phyloP scores from a whole-genome alignment of 1,140 invertebrate species.

The Drosophila setifemur region DNA sequence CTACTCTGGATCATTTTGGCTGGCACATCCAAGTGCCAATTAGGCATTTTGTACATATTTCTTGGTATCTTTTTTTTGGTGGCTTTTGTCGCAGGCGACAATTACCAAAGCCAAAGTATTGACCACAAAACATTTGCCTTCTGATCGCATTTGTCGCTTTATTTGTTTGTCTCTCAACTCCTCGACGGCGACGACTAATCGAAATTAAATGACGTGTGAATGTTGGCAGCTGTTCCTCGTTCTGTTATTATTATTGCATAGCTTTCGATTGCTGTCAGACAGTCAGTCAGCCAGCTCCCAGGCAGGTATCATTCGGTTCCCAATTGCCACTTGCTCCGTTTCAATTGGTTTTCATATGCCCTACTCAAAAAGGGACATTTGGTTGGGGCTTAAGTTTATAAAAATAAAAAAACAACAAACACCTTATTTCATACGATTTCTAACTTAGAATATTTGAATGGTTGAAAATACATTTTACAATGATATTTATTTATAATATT shows the following conservation, averaged over 20 bases:
- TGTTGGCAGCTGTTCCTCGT: slow-evolving; percentile 62
- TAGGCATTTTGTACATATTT: slow-evolving; percentile 69
- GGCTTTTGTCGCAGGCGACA: slow-evolving; percentile 44
- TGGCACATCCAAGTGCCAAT: slow-evolving; percentile 59
- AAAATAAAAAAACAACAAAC: too few relatives aligned
- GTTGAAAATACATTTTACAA: neutral
- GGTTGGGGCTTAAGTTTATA: too few relatives aligned
- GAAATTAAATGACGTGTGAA: slow-evolving; percentile 81
- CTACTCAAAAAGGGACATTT: neutral
- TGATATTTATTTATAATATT: neutral
- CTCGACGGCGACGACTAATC: slow-evolving; percentile 50
- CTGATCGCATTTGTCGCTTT: slow-evolving; percentile 42
- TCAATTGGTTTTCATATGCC: slow-evolving; percentile 40
- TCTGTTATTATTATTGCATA: slow-evolving; percentile 55
- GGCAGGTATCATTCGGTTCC: slow-evolving; percentile 10
- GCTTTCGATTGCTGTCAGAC: slow-evolving; percentile 51
- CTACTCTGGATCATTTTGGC: neutral
- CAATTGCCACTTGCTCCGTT: slow-evolving; percentile 59
- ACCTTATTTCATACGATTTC: too few relatives aligned
- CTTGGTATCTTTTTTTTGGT: slow-evolving; percentile 2
- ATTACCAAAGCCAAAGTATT: slow-evolving; percentile 55
- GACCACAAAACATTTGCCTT: slow-evolving; percentile 54
- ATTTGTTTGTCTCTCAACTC: slow-evolving; percentile 48
- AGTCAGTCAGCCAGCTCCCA: slow-evolving; percentile 7
- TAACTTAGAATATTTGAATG: too few relatives aligned